These are phyloP conservation scores for Andrena chrysosceles DNA, from an alignment of 2,888 invertebrate species.

Conservation along the genomic window DNA sequence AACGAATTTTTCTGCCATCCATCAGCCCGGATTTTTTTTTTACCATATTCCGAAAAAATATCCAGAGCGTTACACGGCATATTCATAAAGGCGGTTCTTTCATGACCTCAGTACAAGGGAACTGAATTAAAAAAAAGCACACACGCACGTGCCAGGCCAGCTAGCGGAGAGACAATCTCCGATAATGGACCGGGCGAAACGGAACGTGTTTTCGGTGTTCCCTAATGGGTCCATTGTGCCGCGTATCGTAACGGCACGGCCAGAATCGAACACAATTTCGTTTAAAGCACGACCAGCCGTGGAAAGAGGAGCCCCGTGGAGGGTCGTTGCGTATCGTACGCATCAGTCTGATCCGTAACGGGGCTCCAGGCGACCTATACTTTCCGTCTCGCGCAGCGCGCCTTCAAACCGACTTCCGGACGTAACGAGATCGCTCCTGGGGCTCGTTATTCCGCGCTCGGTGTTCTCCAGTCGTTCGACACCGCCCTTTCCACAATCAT, in stretches of 20 bases:
- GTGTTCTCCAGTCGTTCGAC: conserved; percentile 18
- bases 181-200: conserved; percentile 63
- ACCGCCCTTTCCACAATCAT: not conserved
- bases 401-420: conserved; percentile 43
- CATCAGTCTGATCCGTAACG: conserved; percentile 33
- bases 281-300: conserved; percentile 35
- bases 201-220: conserved; percentile 60
- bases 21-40: conserved; percentile 39
- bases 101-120: conserved; percentile 24
- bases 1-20: conserved; percentile 43
- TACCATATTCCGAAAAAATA: not conserved
- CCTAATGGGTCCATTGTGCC: conserved; percentile 61
- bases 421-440: conserved; percentile 53
- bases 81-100: conserved; percentile 37
- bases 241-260: conserved; percentile 41
- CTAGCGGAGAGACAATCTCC: conserved; percentile 47
- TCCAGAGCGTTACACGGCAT: conserved; percentile 32
- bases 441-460: conserved; percentile 45
- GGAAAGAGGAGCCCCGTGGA: conserved; percentile 37
- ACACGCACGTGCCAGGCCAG: not conserved
- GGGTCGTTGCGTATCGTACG: conserved; percentile 47
- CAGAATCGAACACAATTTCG: conserved; percentile 47
- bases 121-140: conserved; percentile 39
- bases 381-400: conserved; percentile 34
- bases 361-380: conserved; percentile 27